Evolutionary conservation across 53 echinoderm and acorn worm genomes (phyloP), one percentile per base, ranked within the genome.

Genomic region (Henricia sp.): DNA sequence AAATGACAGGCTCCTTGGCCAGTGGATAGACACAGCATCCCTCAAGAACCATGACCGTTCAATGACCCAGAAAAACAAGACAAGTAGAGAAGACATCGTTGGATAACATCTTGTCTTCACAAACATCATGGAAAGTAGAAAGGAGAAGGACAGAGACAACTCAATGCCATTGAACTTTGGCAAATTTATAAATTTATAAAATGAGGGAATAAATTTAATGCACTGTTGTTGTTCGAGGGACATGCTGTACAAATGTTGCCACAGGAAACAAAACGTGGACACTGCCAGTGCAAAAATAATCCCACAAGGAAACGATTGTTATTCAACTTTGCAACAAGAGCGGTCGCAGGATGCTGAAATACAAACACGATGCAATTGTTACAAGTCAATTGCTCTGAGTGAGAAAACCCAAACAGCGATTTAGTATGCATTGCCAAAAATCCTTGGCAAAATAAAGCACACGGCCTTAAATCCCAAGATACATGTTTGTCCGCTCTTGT

Each of bases 11-110:
- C 21, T 37, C 40, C 14, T 14, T 36, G 67, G 1, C 67, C 39
- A 6, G 19, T 24, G 20, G 19, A 21, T 38, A 20, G 8, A 19
- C 21, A 20, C n/a, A 35, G 20, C 38, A 67, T 67, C 67, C 67
- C 39, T 5, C 13, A 21, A 39, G 64, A 63, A 32, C 35, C 64
- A 23, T 28, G 58, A 76, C 75, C 40, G 75, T 40, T 0, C 75
- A 39, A 11, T 19, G 76, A 76, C 76, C 76, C 42, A 76, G 76
- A 76, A 76, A 76, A 55, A 60, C 56, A 34, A 64, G 64, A 64
- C 34, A 64, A n/a, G n/a, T n/a, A 60, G 33, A 32, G 30, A 20
- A 23, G 62, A 32, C 28, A 60, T 3, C 2, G 32, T 34, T 53
- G 3, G 17, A 4, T 3, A 56, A 60, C 62, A 29, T 29, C 62